Conservation (phyloP, 2,113 vertebrate species). For the Opisthocomus hoazin region DNA sequence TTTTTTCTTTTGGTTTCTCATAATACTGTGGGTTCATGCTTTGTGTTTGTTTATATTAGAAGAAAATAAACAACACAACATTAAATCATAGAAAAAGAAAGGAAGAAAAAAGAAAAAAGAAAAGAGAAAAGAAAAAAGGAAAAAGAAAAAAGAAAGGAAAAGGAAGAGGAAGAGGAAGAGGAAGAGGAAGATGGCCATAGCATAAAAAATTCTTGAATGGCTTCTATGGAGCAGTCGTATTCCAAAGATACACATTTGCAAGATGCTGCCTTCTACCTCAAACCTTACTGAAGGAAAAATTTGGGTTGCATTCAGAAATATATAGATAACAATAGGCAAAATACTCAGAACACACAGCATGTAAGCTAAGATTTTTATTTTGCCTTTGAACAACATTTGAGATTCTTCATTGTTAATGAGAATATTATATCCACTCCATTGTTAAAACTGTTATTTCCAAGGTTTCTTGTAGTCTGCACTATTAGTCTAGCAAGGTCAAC, state of each 20-base stretch:
- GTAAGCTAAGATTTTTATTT: background rate
- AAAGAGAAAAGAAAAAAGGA: rapidly evolving
- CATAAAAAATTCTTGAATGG: background rate
- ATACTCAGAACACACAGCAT: background rate
- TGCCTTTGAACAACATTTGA: background rate
- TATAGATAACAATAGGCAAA: background rate
- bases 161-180: too few relatives aligned
- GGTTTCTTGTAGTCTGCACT: background rate
- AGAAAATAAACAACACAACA: background rate
- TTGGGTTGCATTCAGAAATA: background rate
- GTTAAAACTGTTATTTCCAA: background rate
- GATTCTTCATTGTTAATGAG: background rate
- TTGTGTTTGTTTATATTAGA: background rate
- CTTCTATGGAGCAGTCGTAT: background rate
- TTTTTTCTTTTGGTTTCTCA: background rate
- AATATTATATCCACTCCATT: background rate
- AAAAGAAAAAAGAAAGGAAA: too few relatives aligned
- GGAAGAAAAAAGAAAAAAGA: background rate
- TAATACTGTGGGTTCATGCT: background rate
- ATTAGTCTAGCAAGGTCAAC: background rate
- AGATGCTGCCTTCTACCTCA: background rate
- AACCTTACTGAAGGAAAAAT: background rate
- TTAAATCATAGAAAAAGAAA: background rate
- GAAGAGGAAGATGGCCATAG: background rate
- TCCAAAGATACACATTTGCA: background rate